phyloP scores from a whole-genome alignment of 1,140 invertebrate genomes.

The Orchesella cincta region DNA sequence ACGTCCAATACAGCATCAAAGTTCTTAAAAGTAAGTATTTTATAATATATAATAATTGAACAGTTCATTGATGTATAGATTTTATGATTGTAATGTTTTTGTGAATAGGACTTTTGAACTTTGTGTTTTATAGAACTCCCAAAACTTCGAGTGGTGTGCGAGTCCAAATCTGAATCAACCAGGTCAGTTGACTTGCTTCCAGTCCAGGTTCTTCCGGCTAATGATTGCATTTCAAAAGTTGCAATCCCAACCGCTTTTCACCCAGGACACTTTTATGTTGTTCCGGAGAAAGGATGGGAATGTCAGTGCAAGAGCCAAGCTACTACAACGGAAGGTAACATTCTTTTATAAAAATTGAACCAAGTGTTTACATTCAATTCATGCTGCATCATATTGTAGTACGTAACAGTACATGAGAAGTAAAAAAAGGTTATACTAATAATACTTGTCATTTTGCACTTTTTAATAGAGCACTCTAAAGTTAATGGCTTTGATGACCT shows the following conservation, averaged over 20 bases:
- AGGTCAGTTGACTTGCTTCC: conserved; percentile 1
- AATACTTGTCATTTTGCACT: too few species aligned
- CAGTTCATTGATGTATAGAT: too few species aligned
- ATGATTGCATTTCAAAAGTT: not conserved
- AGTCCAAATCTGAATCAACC: not conserved
- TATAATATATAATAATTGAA: too few species aligned
- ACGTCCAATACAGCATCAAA: not conserved
- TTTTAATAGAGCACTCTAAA: too few species aligned
- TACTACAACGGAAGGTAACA: not conserved
- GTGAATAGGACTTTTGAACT: too few species aligned
- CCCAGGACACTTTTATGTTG: conserved; percentile 33
- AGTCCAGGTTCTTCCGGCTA: not conserved
- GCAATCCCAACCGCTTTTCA: conserved; percentile 18
- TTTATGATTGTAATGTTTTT: too few species aligned
- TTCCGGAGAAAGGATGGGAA: conserved; percentile 33
- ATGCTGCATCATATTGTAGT: too few species aligned
- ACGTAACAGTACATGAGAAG: too few species aligned
- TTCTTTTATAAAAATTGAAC: not conserved
- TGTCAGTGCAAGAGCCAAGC: conserved; percentile 26
- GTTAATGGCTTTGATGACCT: too few species aligned
- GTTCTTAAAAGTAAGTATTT: not conserved
- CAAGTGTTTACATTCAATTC: too few species aligned
- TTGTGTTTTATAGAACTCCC: not conserved
- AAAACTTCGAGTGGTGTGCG: not conserved
- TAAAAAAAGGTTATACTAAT: too few species aligned